These are phyloP conservation scores for Nyctibius grandis DNA, from an alignment of 2,797 vertebrate species.

Conservation along the genomic window DNA sequence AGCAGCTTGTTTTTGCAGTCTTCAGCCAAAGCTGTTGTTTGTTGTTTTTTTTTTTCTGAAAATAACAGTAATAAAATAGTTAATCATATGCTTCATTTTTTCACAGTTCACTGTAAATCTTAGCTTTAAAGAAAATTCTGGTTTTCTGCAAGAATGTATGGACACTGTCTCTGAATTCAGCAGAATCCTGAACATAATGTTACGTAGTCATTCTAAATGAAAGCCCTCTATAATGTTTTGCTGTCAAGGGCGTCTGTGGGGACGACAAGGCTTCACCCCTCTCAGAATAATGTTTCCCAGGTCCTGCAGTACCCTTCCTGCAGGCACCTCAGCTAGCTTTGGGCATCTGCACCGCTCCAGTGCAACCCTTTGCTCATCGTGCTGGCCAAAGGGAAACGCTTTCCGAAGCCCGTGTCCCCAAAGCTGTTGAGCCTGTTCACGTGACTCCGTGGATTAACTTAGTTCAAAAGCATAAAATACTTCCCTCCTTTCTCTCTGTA, in stretches of 20 bases:
- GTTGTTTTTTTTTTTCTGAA: background rate
- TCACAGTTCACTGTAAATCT: background rate
- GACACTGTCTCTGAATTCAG: background rate
- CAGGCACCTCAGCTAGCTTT: background rate
- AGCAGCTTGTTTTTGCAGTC: background rate
- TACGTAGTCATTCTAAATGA: background rate
- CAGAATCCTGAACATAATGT: background rate
- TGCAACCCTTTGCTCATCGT: background rate
- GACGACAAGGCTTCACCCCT: background rate
- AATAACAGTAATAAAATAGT: background rate
- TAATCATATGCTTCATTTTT: background rate
- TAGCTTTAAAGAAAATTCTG: background rate
- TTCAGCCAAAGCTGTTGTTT: background rate
- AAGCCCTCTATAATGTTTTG: background rate
- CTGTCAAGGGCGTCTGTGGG: background rate
- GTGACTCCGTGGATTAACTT: background rate
- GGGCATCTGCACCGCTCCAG: background rate
- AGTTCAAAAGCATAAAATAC: background rate
- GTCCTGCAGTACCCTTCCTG: background rate
- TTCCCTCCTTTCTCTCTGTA: background rate
- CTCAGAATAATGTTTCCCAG: background rate
- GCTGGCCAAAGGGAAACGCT: background rate
- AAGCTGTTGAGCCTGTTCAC: background rate
- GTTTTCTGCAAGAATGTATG: background rate
- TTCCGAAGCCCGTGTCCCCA: background rate